Evolutionary conservation across 2,888 invertebrate genomes (phyloP).

Genomic region (Ochropleura plecta): DNA sequence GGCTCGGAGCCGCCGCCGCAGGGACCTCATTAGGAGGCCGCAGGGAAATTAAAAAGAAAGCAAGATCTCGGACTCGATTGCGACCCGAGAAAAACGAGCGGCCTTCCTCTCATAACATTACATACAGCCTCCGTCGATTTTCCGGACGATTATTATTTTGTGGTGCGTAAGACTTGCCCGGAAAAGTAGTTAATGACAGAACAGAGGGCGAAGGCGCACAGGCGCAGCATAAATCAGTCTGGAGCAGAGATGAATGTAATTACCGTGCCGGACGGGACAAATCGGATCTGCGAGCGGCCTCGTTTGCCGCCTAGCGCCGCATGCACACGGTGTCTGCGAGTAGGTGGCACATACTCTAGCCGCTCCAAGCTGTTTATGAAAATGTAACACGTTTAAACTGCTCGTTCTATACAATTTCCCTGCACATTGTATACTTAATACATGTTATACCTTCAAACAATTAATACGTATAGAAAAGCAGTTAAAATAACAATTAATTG

Average conservation of each 20-base stretch:
- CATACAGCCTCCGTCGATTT: constrained; percentile 90
- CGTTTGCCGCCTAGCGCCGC: constrained; percentile 60
- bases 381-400: neutral
- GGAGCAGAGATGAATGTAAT: constrained; percentile 84
- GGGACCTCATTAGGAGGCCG: constrained; percentile 90
- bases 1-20: constrained; percentile 83
- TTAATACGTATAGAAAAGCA: constrained; percentile 63
- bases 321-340: constrained; percentile 12
- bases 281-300: constrained; percentile 74
- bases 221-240: constrained; percentile 82
- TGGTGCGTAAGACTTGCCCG: constrained; percentile 89
- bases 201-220: constrained; percentile 75
- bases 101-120: constrained; percentile 90
- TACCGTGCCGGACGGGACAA: constrained; percentile 80
- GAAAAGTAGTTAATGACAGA: constrained; percentile 86
- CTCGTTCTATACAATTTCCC: too few species aligned
- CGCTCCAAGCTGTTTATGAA: constrained; percentile 2
- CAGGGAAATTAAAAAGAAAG: constrained; percentile 91
- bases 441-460: constrained; percentile 31
- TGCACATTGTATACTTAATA: constrained; percentile 3
- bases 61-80: constrained; percentile 90
- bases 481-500: constrained; percentile 82
- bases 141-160: constrained; percentile 91
- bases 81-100: constrained; percentile 86
- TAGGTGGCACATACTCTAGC: constrained; percentile 20